Conservation (phyloP, 1,140 invertebrate species). For the Drosophila murphyi region DNA sequence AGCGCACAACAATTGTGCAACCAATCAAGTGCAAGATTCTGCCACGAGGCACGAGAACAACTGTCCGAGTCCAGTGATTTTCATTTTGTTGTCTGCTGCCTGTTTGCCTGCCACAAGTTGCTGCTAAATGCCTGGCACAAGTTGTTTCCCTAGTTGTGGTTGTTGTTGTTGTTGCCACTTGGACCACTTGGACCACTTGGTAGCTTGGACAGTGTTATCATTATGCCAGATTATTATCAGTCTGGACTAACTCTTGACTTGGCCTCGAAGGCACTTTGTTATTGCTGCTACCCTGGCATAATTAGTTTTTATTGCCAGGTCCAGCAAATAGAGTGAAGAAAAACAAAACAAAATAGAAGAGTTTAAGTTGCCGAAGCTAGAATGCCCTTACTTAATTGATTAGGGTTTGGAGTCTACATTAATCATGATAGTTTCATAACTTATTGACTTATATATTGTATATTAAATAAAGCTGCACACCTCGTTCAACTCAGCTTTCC, state of each 20-base stretch:
- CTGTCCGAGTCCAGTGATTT: slow-evolving; percentile 2
- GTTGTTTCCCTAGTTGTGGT: not conserved
- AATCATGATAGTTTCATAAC: too few species aligned
- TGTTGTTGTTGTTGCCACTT: not conserved
- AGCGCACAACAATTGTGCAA: slow-evolving; percentile 23
- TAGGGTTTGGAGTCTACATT: too few species aligned
- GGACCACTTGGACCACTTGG: slow-evolving; percentile 3
- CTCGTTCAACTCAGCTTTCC: too few species aligned
- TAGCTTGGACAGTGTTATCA: slow-evolving; percentile 59
- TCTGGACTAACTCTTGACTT: slow-evolving; percentile 2
- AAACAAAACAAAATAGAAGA: slow-evolving; percentile 24
- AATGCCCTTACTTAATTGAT: not conserved
- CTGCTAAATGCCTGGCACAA: slow-evolving; percentile 32
- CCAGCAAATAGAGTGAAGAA: slow-evolving; percentile 57
- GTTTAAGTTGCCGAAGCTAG: not conserved
- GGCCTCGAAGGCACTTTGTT: slow-evolving; percentile 15
- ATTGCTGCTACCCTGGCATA: slow-evolving; percentile 47
- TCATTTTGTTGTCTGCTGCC: slow-evolving; percentile 12
- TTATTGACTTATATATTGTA: not conserved
- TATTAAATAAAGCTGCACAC: not conserved
- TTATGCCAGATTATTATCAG: slow-evolving; percentile 75
- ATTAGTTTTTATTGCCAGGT: slow-evolving; percentile 74
- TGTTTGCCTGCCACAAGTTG: slow-evolving; percentile 25
- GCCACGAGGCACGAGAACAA: slow-evolving; percentile 11
- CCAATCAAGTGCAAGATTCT: slow-evolving; percentile 32